phyloP scores from a whole-genome alignment of 2,797 vertebrate species.

The Picus viridis region DNA sequence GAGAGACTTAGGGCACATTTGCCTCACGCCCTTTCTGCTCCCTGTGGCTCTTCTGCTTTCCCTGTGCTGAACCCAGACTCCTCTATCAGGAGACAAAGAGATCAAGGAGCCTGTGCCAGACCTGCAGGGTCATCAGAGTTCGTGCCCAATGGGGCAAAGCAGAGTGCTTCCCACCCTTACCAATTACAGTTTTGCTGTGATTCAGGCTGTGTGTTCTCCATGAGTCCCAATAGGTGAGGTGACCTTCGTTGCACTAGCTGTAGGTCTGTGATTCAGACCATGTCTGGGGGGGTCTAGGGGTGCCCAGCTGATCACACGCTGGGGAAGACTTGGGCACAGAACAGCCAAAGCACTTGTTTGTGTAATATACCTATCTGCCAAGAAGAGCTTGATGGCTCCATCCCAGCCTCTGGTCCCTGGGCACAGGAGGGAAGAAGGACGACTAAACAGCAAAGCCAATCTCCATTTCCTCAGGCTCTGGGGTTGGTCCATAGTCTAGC shows the following conservation, averaged over 20 bases:
- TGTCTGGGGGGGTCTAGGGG: not conserved
- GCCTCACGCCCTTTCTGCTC: not conserved
- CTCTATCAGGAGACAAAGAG: not conserved
- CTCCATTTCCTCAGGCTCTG: not conserved
- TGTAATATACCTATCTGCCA: not conserved
- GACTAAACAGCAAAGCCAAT: not conserved
- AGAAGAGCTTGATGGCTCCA: not conserved
- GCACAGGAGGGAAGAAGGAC: not conserved
- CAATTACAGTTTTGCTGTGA: not conserved
- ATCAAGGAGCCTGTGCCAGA: not conserved
- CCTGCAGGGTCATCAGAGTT: not conserved
- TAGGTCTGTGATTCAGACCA: not conserved
- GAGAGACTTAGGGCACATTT: not conserved
- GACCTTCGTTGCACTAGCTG: not conserved
- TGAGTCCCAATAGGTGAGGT: fast-evolving
- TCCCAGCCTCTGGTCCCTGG: not conserved
- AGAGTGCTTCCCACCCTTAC: fast-evolving
- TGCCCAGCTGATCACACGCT: not conserved
- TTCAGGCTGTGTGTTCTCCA: not conserved
- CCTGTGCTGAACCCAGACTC: not conserved
- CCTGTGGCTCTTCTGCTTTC: not conserved
- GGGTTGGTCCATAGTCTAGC: not conserved
- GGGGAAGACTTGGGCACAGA: not conserved
- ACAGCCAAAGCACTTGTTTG: not conserved
- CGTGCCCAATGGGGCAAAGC: not conserved